Percentiles rank a stretch among this genome's conserved stretches.
These are phyloP conservation scores for Stenopsyche tienmushanensis DNA, from an alignment of 1,140 invertebrate species.

Conservation along the genomic window DNA sequence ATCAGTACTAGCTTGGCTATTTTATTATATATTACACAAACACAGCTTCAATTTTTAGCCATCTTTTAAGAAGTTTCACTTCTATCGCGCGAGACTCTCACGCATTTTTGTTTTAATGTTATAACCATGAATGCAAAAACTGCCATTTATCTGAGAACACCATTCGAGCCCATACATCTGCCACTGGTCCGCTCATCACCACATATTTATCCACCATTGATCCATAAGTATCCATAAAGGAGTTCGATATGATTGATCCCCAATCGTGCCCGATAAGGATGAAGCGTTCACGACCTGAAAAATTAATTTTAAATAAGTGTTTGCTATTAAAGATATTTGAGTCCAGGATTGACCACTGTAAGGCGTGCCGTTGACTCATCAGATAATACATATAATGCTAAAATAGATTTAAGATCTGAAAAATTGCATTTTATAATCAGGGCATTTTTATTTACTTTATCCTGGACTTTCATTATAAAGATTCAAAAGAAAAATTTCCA, in stretches of 20 bases:
- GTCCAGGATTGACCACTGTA: no score
- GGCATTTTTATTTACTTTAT: background rate
- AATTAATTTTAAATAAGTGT: background rate
- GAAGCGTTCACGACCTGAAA: constrained; percentile 37
- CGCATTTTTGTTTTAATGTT: no score
- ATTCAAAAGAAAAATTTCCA: no score
- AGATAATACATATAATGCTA: background rate
- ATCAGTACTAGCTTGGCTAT: no score
- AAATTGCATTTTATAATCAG: no score
- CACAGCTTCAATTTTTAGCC: no score
- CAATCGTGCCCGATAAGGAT: constrained; percentile 71
- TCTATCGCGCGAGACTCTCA: no score
- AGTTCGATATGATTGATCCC: constrained; percentile 62
- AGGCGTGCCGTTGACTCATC: no score
- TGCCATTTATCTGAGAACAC: constrained; percentile 29
- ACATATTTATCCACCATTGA: constrained; percentile 34
- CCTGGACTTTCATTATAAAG: no score
- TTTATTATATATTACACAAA: no score
- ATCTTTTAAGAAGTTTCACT: no score
- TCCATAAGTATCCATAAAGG: constrained; percentile 49
- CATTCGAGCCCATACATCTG: constrained; percentile 11
- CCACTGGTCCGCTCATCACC: constrained; percentile 21
- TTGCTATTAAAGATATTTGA: no score
- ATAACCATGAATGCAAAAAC: constrained; percentile 32
- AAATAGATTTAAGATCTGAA: background rate